Conservation (phyloP, 2,888 invertebrate species). For the Harmothoe impar region DNA sequence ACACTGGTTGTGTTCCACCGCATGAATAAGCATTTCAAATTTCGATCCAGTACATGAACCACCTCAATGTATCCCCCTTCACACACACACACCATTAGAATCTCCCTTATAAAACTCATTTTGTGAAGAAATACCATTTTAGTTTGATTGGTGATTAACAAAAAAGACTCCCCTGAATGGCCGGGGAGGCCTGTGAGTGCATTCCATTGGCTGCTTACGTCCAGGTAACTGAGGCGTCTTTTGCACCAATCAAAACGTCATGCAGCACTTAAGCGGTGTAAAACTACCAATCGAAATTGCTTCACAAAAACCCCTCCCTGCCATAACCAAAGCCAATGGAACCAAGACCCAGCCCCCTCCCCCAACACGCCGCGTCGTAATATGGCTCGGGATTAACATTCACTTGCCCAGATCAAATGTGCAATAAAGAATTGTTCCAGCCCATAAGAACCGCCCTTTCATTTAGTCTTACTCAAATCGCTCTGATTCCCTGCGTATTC, state of each 20-base stretch:
- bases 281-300: conserved; percentile 22
- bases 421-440: not conserved
- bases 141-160: not conserved
- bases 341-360: not conserved
- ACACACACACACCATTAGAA: too few relatives aligned
- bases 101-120: too few relatives aligned
- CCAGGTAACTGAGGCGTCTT: not conserved
- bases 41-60: too few relatives aligned
- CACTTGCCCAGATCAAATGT: conserved; percentile 1
- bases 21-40: too few relatives aligned
- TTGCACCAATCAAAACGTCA: conserved; percentile 33
- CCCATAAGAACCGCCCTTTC: not conserved
- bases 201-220: not conserved
- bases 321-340: not conserved
- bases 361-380: too few relatives aligned
- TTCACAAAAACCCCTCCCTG: not conserved
- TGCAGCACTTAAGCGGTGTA: not conserved
- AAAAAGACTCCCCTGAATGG: not conserved
- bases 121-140: too few relatives aligned
- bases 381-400: conserved; percentile 35
- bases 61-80: too few relatives aligned
- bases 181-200: not conserved
- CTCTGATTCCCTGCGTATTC: too few relatives aligned
- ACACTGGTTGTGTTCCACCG: too few relatives aligned
- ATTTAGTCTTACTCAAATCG: too few relatives aligned